Conservation (phyloP, 2,113 vertebrate species). For the Verasper variegatus region DNA sequence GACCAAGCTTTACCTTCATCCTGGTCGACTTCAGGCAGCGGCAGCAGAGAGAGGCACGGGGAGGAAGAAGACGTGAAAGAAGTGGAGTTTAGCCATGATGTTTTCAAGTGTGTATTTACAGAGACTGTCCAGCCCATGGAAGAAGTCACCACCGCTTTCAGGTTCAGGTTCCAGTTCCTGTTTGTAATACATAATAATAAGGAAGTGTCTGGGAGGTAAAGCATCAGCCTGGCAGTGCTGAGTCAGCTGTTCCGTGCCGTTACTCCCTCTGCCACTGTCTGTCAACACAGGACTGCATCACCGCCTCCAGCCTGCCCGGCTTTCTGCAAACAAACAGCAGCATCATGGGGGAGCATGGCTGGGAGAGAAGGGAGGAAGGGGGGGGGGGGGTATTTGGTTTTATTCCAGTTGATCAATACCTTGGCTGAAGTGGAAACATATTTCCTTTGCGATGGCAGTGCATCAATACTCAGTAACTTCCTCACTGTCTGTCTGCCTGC, state of each 20-base stretch:
- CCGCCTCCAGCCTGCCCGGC: conserved; percentile 26
- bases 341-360: background rate
- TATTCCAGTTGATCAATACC: conserved; percentile 42
- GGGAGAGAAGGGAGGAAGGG: background rate
- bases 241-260: conserved; percentile 60
- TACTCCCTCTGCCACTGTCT: conserved; percentile 42
- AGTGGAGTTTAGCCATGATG: too few species aligned
- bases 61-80: too few species aligned
- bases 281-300: conserved; percentile 62
- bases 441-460: conserved; percentile 28
- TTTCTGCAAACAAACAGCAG: conserved; percentile 55
- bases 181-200: background rate
- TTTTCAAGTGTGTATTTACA: background rate
- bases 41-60: background rate
- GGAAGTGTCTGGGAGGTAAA: conserved; percentile 43
- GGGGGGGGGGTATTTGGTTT: background rate
- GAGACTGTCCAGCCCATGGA: background rate
- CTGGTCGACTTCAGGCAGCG: conserved; percentile 35
- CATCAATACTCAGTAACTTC: conserved; percentile 33
- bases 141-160: background rate
- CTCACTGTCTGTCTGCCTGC: conserved; percentile 22
- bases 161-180: conserved; percentile 3
- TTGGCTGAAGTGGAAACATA: conserved; percentile 28
- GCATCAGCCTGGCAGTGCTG: conserved; percentile 57
- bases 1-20: conserved; percentile 38